phyloP scores from a whole-genome alignment of 2,888 invertebrate genomes.

The Blastobasis adustella region DNA sequence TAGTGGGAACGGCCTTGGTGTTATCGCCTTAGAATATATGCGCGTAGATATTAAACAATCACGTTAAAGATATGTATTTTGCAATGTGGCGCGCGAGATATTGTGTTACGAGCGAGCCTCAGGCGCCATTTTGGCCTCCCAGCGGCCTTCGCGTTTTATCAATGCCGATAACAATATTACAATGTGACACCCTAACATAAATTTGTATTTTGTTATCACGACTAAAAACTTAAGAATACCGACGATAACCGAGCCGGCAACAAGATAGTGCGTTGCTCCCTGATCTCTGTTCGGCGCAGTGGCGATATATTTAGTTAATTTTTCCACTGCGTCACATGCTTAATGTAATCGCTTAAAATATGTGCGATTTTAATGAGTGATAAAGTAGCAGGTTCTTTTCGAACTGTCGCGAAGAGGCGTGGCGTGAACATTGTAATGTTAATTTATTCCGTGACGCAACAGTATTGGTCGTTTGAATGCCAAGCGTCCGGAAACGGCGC shows the following conservation, averaged over 20 bases:
- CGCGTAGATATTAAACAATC: slow-evolving; percentile 46
- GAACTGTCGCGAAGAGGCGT: background rate
- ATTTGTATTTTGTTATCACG: slow-evolving; percentile 68
- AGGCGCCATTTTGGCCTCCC: slow-evolving; percentile 49
- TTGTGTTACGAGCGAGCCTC: background rate
- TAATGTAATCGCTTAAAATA: background rate
- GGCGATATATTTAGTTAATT: slow-evolving; percentile 4
- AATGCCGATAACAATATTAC: slow-evolving; percentile 64
- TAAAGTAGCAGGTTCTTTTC: background rate
- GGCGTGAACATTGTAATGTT: background rate
- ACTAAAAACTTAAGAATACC: slow-evolving; percentile 40
- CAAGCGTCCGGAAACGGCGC: slow-evolving; percentile 3
- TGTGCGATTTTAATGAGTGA: background rate
- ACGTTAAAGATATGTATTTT: slow-evolving; percentile 9
- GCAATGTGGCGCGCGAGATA: background rate
- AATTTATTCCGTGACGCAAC: slow-evolving; percentile 3
- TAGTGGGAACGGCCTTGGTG: slow-evolving; percentile 49
- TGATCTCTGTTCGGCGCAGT: slow-evolving; percentile 30
- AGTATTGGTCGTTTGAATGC: slow-evolving; percentile 2
- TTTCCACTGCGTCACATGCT: slow-evolving; percentile 10
- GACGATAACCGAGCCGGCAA: slow-evolving; percentile 51
- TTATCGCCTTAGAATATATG: slow-evolving; percentile 50
- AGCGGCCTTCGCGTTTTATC: slow-evolving; percentile 56
- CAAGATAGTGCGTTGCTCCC: slow-evolving; percentile 48
- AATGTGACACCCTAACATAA: slow-evolving; percentile 69